Conservation (phyloP, 35 echinoderm and acorn worm genomes). For the Ophioderma brevispina region DNA sequence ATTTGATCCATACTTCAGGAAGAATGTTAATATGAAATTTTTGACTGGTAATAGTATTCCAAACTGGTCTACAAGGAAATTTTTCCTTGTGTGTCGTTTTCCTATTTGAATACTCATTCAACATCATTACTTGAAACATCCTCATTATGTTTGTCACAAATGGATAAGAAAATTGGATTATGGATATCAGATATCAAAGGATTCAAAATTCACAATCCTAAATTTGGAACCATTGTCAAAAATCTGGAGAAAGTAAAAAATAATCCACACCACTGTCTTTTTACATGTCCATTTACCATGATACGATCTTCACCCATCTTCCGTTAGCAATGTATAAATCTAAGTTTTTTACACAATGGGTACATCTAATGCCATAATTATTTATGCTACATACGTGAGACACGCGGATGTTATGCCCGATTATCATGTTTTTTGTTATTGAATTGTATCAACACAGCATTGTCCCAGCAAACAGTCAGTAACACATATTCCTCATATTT, state of each 20-base stretch:
- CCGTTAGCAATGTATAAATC: background rate
- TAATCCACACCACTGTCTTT: background rate
- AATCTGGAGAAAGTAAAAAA: background rate
- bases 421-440: background rate
- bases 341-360: background rate
- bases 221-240: background rate
- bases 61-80: background rate
- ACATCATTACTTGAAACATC: background rate
- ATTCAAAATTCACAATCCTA: background rate
- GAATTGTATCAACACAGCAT: background rate
- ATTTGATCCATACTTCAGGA: background rate
- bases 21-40: background rate
- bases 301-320: background rate
- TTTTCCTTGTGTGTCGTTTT: background rate
- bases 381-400: background rate
- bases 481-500: background rate
- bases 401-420: background rate
- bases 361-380: background rate
- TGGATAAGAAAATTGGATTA: background rate
- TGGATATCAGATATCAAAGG: no score
- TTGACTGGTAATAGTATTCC: background rate
- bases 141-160: background rate
- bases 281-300: background rate
- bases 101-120: background rate
- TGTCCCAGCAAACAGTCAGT: background rate